These are phyloP conservation scores for Hypolimnas misippus DNA, from an alignment of 2,888 invertebrate species.

Conservation along the genomic window DNA sequence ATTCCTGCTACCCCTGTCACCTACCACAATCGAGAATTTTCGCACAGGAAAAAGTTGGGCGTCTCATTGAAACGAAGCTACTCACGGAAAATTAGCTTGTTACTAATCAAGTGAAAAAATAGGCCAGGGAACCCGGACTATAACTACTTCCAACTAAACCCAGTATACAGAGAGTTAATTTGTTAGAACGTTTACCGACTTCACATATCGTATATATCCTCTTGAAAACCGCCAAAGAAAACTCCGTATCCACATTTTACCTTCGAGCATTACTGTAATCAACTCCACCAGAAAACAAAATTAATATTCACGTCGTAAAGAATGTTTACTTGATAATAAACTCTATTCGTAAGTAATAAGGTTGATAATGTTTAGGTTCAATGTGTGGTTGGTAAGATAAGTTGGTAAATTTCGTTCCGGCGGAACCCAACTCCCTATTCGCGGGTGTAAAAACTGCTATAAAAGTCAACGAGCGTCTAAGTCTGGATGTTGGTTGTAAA, in stretches of 20 bases:
- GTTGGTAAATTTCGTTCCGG: conserved; percentile 43
- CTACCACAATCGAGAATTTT: no score
- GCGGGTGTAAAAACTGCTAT: conserved; percentile 68
- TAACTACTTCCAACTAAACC: conserved; percentile 26
- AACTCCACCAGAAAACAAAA: conserved; percentile 49
- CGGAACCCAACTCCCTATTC: conserved; percentile 49
- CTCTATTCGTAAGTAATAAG: conserved; percentile 27
- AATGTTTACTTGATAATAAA: conserved; percentile 18
- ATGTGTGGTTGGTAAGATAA: conserved; percentile 36
- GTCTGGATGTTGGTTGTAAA: conserved; percentile 51
- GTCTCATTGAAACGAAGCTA: no score
- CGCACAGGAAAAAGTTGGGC: no score
- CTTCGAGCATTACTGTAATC: conserved; percentile 65
- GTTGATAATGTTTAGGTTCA: conserved; percentile 3
- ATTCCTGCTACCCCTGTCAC: no score
- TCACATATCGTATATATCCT: conserved; percentile 42
- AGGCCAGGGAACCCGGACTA: no score
- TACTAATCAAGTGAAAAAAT: no score
- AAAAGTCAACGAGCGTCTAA: conserved; percentile 68
- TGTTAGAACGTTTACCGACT: conserved; percentile 38
- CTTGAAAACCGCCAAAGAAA: conserved; percentile 47
- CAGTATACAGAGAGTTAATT: conserved; percentile 36
- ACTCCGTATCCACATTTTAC: conserved; percentile 54
- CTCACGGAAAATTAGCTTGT: no score
- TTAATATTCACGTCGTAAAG: background rate